Evolutionary conservation across 2,113 vertebrate genomes (phyloP), one percentile per base, ranked within the genome.

Genomic region (Rhabdornis inornatus): DNA sequence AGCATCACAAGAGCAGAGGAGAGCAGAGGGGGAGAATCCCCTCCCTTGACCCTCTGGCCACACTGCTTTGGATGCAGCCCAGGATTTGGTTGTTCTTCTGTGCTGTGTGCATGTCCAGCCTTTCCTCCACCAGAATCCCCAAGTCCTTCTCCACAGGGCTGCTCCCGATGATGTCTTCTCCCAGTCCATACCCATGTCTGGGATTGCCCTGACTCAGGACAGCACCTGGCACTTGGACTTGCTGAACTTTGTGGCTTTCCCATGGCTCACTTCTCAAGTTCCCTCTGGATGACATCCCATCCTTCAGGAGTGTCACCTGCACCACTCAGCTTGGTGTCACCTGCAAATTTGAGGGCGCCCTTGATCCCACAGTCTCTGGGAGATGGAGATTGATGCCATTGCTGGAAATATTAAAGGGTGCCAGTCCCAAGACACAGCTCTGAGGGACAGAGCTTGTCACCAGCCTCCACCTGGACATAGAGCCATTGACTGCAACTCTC

Each of bases 331-430:
- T 35, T 33, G 72, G 33, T 53, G 72, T 20, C 39, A 60, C 47
- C 55, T 53, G 37, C 45, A 35, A 5, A 18, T 6, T 6, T 20
- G 33, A 45, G 33, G 33, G 7, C 25, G 7, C 11, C 9, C 60
- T 60, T 0, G 0, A 24, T n/a, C 23, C n/a, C 53, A 45, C 13
- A 7, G 9, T 53, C 39, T 45, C 39, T 50, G 27, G 33, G 39
- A 45, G 47, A 45, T 25, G 66, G 47, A 52, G 39, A 35, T 27
- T 11, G 23, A 55, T 23, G 28, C 22, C 27, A 24, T 3, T 14
- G 28, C 23, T 28, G 22, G 59, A 55, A 45, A 47, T 45, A 17
- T 6, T 59, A 25, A 44, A 72, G 33, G 59, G 33, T 11, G 28
- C 52, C 61, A 33, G 39, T 45, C 28, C 60, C n/a, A 68, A 4